A percentile compares a stretch with the other conserved stretches of the same genome.
Conservation (phyloP, 2,113 vertebrate species). For the Naja naja region DNA sequence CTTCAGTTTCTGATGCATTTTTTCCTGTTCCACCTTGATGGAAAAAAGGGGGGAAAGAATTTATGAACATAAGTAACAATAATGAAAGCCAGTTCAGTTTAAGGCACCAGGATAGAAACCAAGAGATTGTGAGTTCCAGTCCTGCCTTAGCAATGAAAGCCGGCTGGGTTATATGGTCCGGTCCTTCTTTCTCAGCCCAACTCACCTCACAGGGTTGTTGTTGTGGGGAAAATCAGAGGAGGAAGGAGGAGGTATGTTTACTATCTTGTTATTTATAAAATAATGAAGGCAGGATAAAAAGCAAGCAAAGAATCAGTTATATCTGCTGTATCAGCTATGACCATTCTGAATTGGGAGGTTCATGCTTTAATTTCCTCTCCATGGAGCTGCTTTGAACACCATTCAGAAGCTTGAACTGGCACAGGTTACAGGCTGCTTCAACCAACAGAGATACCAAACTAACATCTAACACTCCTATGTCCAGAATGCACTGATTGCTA, state of each 20-base stretch:
- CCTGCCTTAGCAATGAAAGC: neutral
- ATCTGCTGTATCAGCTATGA: neutral
- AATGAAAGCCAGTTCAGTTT: neutral
- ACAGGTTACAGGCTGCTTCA: neutral
- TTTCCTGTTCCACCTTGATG: constrained; percentile 69
- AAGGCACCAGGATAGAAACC: neutral
- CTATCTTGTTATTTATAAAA: neutral
- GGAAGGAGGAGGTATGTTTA: neutral
- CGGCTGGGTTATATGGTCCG: neutral
- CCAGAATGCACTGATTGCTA: neutral
- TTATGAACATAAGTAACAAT: neutral
- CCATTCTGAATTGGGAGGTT: neutral
- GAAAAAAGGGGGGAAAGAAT: neutral
- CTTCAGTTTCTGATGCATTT: constrained; percentile 62
- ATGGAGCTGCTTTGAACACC: neutral
- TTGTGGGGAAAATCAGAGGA: neutral
- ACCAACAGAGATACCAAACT: neutral
- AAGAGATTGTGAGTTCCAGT: neutral
- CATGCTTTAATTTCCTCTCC: neutral
- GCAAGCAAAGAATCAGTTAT: neutral
- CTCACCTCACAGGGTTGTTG: neutral
- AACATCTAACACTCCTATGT: neutral
- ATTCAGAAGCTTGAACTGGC: neutral
- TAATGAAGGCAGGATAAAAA: neutral
- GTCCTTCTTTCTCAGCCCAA: neutral